Percentiles rank a stretch among this genome's conserved stretches.
Conservation (phyloP, 2,888 invertebrate genomes). For the Drosophila diplacantha region DNA sequence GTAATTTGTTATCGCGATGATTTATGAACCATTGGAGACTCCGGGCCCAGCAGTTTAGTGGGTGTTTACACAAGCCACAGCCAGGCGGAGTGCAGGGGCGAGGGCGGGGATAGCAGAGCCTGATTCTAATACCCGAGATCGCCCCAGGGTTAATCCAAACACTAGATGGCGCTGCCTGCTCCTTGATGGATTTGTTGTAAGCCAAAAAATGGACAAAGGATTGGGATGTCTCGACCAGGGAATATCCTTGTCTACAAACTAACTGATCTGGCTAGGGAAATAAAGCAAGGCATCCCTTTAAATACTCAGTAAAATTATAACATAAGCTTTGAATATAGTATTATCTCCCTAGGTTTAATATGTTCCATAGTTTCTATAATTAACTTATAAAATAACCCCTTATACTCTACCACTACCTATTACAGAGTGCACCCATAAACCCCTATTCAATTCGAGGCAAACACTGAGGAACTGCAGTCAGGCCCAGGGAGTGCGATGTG, state of each 20-base stretch:
- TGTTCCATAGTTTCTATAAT: background rate
- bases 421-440: slow-evolving; percentile 2
- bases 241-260: slow-evolving; percentile 16
- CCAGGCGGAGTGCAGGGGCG: slow-evolving; percentile 5
- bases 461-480: slow-evolving; percentile 19
- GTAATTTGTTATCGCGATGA: slow-evolving; percentile 77
- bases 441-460: slow-evolving; percentile 32
- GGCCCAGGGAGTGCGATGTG: slow-evolving; percentile 44
- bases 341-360: background rate
- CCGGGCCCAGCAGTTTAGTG: slow-evolving; percentile 55
- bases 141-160: slow-evolving; percentile 39
- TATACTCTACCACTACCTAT: slow-evolving; percentile 6
- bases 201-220: slow-evolving; percentile 13
- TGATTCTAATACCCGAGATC: slow-evolving; percentile 48
- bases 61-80: slow-evolving; percentile 66
- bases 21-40: slow-evolving; percentile 72
- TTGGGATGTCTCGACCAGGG: slow-evolving; percentile 26
- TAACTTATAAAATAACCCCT: no score
- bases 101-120: background rate
- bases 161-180: slow-evolving; percentile 65
- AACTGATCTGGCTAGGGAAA: no score
- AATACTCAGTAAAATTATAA: background rate
- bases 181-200: slow-evolving; percentile 71
- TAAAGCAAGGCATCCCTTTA: no score
- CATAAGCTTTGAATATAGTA: background rate